Evolutionary conservation across 1,140 invertebrate genomes (phyloP).

Genomic region (Spodoptera litura): DNA sequence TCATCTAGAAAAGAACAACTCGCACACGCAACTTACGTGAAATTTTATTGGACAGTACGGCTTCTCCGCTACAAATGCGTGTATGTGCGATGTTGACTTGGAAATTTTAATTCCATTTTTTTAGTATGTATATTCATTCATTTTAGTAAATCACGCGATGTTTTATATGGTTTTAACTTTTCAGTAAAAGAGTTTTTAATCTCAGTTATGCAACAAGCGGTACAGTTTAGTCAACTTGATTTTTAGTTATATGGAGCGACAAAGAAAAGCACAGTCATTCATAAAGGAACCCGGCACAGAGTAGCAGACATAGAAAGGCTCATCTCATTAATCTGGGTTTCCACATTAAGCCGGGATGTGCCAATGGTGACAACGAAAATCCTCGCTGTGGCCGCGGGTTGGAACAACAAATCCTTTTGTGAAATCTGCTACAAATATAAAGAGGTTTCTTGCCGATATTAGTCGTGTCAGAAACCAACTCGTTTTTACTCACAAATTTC

Average conservation of each 20-base stretch:
- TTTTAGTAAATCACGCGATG: constrained; percentile 1
- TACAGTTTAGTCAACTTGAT: neutral
- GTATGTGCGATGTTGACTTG: neutral
- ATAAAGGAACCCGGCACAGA: constrained; percentile 44
- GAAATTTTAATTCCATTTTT: neutral
- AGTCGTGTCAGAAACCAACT: constrained; percentile 20
- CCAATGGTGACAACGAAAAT: constrained; percentile 80
- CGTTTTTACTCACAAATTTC: neutral
- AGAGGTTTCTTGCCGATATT: constrained; percentile 46
- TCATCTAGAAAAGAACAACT: constrained; percentile 55
- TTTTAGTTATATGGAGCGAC: neutral
- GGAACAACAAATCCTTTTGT: constrained; percentile 73
- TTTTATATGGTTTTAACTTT: neutral
- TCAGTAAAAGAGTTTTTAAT: neutral
- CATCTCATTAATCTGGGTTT: constrained; percentile 78
- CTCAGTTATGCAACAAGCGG: neutral
- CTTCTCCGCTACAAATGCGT: constrained; percentile 12
- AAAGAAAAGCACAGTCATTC: constrained; percentile 45
- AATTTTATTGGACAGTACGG: constrained; percentile 28
- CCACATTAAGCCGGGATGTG: constrained; percentile 76
- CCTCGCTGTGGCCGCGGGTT: constrained; percentile 67
- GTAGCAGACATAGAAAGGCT: constrained; percentile 53
- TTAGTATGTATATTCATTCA: neutral
- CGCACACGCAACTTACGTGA: constrained; percentile 31
- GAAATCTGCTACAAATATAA: constrained; percentile 68